Evolutionary conservation across 1,140 invertebrate genomes (phyloP).

Genomic region (Bombus pascuorum): DNA sequence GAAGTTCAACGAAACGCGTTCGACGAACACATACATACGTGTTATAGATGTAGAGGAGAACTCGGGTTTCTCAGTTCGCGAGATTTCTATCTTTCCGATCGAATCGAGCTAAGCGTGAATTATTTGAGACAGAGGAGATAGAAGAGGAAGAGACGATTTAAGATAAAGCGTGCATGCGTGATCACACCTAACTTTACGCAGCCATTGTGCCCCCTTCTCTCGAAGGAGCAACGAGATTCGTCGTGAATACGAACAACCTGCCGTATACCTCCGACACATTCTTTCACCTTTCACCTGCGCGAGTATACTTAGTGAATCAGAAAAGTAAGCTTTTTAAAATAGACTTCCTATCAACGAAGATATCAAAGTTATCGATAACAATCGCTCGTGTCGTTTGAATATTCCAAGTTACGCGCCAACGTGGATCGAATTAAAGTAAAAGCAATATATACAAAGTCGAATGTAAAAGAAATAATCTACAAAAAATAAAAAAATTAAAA

Average conservation of each 20-base stretch:
- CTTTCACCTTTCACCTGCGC: neutral
- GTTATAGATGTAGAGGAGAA: too few relatives aligned
- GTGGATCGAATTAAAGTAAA: neutral
- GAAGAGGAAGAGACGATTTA: neutral
- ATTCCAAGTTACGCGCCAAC: neutral
- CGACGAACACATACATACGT: neutral
- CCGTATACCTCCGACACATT: neutral
- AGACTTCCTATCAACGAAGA: neutral
- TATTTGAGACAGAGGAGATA: too few relatives aligned
- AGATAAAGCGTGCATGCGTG: neutral
- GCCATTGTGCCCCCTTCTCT: conserved; percentile 11
- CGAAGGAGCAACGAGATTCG: neutral
- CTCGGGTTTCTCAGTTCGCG: too few relatives aligned
- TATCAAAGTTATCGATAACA: neutral
- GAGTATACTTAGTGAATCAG: too few relatives aligned
- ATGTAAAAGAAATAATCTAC: too few relatives aligned
- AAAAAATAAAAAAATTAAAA: too few relatives aligned
- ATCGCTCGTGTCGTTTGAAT: neutral
- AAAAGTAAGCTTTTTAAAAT: neutral
- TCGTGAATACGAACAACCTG: conserved; percentile 12
- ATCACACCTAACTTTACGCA: neutral
- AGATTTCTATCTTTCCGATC: too few relatives aligned
- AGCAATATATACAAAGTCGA: too few relatives aligned
- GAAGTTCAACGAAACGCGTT: neutral
- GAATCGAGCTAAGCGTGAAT: too few relatives aligned